Base-by-base conservation (phyloP, 2,888 invertebrate species). In the Caenorhabditis angaria region DNA sequence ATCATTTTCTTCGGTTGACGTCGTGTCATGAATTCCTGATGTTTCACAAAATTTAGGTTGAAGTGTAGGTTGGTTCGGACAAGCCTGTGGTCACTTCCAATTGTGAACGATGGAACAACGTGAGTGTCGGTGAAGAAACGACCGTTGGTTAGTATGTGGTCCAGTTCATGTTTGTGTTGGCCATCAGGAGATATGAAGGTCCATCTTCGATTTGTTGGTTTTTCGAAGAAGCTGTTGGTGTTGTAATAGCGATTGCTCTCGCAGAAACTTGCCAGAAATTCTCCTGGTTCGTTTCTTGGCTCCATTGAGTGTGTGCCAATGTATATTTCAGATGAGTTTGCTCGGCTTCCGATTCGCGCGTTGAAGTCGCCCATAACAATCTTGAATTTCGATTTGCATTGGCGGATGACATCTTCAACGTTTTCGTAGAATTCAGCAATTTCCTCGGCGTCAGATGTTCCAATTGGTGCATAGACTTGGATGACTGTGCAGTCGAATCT, bases 101-200 rank as follows among this genome's bases (percentile, higher is more conserved):
- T 55, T 18, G 55, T 55, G 55, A 55, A 55, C 18, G 55, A 55
- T 12, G 55, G 55, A 2, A 55, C 18, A 5, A 55, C 55, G 8
- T 27, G 28, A 14, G 20, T 20, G 28, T 55, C 55, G 5, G 55
- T 55, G 27, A 55, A 10, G 28, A 55, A 55, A 2, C 20, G 10
- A 14, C 55, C 55, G 55, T 55, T 55, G 28, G 55, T 20, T 5
- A 55, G 29, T 8, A 55, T 55, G 28, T 55, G 55, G 55, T 55
- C 55, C 10, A 55, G 25, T 28, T 55, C 32, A 28, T 55, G 29
- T 28, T 55, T 55, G 14, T 27, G 12, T 25, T 28, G 25, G n/a
- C 20, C 14, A 25, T 28, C 29, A 3, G 29, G 27, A 10, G 18
- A 18, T 2, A 55, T 4, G 12, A 24, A 28, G 5, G 55, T 55